These are phyloP conservation scores for Dreissena polymorpha DNA, from an alignment of 1,140 invertebrate genomes.

Conservation along the genomic window DNA sequence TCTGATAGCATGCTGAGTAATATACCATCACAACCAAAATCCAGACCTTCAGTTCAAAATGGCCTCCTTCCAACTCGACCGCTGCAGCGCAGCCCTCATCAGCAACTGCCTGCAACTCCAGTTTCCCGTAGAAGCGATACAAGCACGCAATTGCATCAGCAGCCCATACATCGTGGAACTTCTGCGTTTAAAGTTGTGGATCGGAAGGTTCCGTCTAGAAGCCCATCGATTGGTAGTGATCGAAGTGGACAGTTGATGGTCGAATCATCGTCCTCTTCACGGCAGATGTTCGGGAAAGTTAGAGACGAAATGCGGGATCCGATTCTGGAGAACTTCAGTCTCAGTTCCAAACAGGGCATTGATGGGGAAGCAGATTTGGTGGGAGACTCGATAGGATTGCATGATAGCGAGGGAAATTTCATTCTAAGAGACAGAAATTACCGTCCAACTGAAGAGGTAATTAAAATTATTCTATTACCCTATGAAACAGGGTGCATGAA, in stretches of 20 bases:
- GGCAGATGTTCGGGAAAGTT: background rate
- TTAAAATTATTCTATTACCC: no score
- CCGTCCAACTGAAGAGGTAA: background rate
- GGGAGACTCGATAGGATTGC: background rate
- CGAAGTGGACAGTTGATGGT: background rate
- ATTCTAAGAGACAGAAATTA: conserved; percentile 2
- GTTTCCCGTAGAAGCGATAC: conserved; percentile 45
- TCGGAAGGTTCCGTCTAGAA: conserved; percentile 13
- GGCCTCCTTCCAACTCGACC: conserved; percentile 51
- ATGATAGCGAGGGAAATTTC: background rate
- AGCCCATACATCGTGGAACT: conserved; percentile 54
- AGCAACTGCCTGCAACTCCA: conserved; percentile 50
- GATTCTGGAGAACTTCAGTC: conserved; percentile 57
- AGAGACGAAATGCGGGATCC: background rate
- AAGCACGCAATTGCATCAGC: conserved; percentile 36
- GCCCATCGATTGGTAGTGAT: conserved; percentile 31
- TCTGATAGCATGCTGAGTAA: conserved; percentile 42
- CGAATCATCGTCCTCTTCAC: background rate
- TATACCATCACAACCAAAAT: conserved; percentile 52
- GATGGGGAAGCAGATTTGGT: background rate
- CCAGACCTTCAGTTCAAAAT: conserved; percentile 41
- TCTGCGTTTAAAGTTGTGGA: conserved; percentile 61
- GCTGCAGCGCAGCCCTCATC: conserved; percentile 38
- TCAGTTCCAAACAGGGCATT: background rate
- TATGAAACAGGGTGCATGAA: no score